These are phyloP conservation scores for Cataglyphis livida DNA, from an alignment of 2,888 invertebrate genomes.

Conservation along the genomic window DNA sequence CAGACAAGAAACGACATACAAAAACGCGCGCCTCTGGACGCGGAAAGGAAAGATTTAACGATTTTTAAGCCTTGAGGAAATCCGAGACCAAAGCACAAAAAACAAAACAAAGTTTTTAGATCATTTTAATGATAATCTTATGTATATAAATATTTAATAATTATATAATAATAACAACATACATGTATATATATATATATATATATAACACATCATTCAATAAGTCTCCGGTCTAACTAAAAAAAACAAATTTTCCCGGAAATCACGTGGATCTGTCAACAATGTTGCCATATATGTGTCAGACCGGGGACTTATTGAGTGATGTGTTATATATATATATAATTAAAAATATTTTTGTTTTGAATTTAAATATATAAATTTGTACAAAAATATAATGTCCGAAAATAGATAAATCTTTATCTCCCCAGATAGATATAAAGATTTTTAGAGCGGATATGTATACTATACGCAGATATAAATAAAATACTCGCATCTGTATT, in stretches of 20 bases:
- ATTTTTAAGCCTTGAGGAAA: conserved; percentile 17
- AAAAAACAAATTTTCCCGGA: too few species aligned
- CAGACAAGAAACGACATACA: conserved; percentile 1
- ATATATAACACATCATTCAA: too few species aligned
- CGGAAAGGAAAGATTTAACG: conserved; percentile 58
- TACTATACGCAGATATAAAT: not conserved
- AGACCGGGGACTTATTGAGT: too few species aligned
- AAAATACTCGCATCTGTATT: conserved; percentile 3
- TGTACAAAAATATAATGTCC: not conserved
- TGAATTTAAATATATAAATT: too few species aligned
- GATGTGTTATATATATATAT: too few species aligned
- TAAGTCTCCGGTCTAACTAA: too few species aligned
- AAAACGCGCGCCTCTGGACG: conserved; percentile 25
- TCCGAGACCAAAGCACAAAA: not conserved
- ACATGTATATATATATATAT: not conserved
- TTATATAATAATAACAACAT: not conserved
- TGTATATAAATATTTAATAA: not conserved
- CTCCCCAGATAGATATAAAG: not conserved
- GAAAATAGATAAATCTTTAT: not conserved
- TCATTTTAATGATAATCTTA: not conserved
- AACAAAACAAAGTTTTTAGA: not conserved
- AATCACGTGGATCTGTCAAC: too few species aligned
- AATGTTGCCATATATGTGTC: too few species aligned
- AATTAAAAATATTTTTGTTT: too few species aligned
- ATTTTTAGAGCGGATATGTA: not conserved